Evolutionary conservation across 2,797 vertebrate genomes (phyloP), one percentile per base, ranked within the genome.

Genomic region (Mareca strepera): DNA sequence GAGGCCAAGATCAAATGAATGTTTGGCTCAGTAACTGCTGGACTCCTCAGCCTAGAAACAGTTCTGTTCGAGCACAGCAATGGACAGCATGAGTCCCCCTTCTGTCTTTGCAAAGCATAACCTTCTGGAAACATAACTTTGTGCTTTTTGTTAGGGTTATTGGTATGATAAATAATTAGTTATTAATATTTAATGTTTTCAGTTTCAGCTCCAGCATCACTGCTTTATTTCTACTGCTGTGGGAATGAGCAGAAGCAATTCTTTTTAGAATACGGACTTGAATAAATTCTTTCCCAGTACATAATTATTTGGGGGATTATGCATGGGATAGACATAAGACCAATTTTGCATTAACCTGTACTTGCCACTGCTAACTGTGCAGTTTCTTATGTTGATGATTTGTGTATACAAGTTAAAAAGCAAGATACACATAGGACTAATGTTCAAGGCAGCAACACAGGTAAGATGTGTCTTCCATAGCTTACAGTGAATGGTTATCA

Each of bases 131-230:
- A 48, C 26, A 29, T 4, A 3, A 37, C 53, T 58, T 89, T 31
- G 28, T 93, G 60, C 25, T 94, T 94, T 92, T 87, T 75, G 46
- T 72, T 82, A 68, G 15, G 60, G 58, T 73, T 95, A 86, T 43
- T 75, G 69, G 76, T 81, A 88, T 48, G 53, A 78, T 66, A 81
- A 96, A 88, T 81, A 86, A 69, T 90, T 75, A 35, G 59, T 92
- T 93, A 88, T 93, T 94, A 90, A 95, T 83, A 92, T 31, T 86
- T 93, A 78, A 73, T 86, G 72, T 70, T 82, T 64, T 33, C 59
- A 21, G 4, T 85, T 92, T 87, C 48, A 14, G 48, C 33, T 74
- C 48, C 58, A 48, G 64, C 1, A 5, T 31, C 85, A 37, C 79
- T 72, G 68, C 62, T 95, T 89, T 86, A 63, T 82, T 95, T 93